Base-by-base conservation (phyloP, 64 coral and sea anemone genomes). In the Montipora cactus region DNA sequence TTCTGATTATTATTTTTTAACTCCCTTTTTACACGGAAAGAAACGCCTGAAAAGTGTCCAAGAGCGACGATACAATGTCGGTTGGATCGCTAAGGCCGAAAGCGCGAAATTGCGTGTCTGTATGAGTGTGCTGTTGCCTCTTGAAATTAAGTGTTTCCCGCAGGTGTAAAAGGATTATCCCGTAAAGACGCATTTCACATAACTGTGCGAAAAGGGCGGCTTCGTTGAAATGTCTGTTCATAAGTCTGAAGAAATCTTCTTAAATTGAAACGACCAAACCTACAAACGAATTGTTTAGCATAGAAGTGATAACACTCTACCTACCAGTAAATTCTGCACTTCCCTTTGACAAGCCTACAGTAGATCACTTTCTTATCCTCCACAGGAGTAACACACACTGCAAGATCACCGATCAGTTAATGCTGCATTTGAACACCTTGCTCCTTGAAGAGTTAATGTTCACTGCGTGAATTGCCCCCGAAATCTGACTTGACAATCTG, bases 91-190 rank as follows among this genome's bases (percentile, higher is more conserved):
- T 37, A 77, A 15, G 12, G 44, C 15, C 15, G 37, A 9, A 18
- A 37, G 11, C 11, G 28, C 6, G 20, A 14, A 76, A 78, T 86
- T 46, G 66, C 82, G 66, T 86, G 82, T 44, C 67, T 81, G 22
- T 3, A 81, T 28, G 5, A 12, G 23, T 66, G 16, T 47, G 3
- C 59, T 47, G 15, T 44, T 37, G 19, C 66, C 82, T 71, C 82
- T 86, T 72, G 16, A 86, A 86, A 51, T 86, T 62, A 86, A 86
- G 82, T 71, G 66, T 51, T 84, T 50, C 64, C 66, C 62, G 44
- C 82, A 20, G 66, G 16, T 67, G 67, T 28, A 86, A 49, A 86
- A 8, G 82, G 82, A 86, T 86, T 72, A 86, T 86, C 82, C 82
- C 62, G 61, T 16, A 64, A 64, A 64, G 53, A 8, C 53, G 53